Conservation (phyloP, 2,113 vertebrate species). For the Chascanopsetta lugubris region DNA sequence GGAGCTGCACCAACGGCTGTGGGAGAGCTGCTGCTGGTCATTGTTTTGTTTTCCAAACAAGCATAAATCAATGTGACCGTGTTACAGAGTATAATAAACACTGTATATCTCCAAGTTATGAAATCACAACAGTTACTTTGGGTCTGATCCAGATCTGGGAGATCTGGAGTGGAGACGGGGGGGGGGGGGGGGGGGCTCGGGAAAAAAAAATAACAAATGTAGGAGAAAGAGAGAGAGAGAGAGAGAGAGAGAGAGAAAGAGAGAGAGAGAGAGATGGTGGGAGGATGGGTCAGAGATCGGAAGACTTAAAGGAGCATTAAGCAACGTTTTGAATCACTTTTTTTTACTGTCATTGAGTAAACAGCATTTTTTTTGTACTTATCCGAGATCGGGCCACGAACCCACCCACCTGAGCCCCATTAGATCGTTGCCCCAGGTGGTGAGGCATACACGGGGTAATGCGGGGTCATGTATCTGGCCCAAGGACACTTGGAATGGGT, state of each 20-base stretch:
- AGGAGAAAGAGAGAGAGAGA: not conserved
- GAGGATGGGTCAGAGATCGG: not conserved
- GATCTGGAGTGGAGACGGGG: not conserved
- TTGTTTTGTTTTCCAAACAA: conserved; percentile 12
- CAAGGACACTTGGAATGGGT: too few relatives aligned
- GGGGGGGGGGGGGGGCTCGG: not conserved
- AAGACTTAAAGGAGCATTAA: too few relatives aligned
- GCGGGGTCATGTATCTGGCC: too few relatives aligned
- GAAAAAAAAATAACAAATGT: not conserved
- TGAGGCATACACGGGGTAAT: too few relatives aligned
- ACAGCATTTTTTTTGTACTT: too few relatives aligned
- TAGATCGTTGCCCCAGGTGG: too few relatives aligned
- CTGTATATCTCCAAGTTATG: conserved; percentile 12
- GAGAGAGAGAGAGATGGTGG: not conserved
- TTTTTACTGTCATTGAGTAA: too few relatives aligned
- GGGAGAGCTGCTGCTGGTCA: conserved; percentile 8
- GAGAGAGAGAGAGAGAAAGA: not conserved
- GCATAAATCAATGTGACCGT: conserved; percentile 17
- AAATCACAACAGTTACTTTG: conserved; percentile 19
- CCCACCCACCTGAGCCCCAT: too few relatives aligned
- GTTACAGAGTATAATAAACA: conserved; percentile 1
- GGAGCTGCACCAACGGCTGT: conserved; percentile 1
- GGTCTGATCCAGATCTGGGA: conserved; percentile 7
- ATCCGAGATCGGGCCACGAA: too few relatives aligned
- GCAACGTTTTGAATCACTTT: too few relatives aligned